Evolutionary conservation across 2,888 invertebrate genomes (phyloP).

Genomic region (Campoletis raptor): DNA sequence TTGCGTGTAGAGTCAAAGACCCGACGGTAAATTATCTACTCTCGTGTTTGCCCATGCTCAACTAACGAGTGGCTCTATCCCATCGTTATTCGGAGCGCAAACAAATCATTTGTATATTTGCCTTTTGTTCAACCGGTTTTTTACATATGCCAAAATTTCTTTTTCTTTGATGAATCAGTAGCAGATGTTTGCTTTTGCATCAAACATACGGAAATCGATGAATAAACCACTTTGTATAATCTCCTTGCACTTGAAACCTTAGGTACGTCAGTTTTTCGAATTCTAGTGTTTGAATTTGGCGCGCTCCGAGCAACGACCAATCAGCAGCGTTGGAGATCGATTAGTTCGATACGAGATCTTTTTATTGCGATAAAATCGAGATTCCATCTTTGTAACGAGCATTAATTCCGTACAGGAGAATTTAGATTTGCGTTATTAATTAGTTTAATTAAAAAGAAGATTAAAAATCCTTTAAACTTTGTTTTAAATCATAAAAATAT

Average conservation of each 20-base stretch:
- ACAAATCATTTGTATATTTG: constrained; percentile 57
- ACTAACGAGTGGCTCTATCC: constrained; percentile 44
- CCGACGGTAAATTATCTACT: constrained; percentile 68
- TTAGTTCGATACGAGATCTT: background rate
- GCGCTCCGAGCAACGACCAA: background rate
- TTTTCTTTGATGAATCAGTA: constrained; percentile 4
- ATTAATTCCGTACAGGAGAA: background rate
- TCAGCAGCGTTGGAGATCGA: background rate
- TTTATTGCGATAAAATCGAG: background rate
- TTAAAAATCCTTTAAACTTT: background rate
- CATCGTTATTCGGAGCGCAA: constrained; percentile 60
- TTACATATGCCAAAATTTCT: constrained; percentile 1
- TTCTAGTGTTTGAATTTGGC: background rate
- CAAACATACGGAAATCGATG: background rate
- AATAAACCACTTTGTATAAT: background rate
- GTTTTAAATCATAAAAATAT: background rate
- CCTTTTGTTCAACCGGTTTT: constrained; percentile 35
- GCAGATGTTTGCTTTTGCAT: background rate
- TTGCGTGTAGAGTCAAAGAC: constrained; percentile 66
- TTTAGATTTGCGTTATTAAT: background rate
- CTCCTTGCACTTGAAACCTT: background rate
- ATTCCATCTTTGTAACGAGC: background rate
- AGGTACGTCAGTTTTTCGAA: background rate
- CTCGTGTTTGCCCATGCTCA: constrained; percentile 43
- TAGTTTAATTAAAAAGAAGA: background rate